Evolutionary conservation across 30 jellyfish, hydroid and myxozoan genomes (phyloP), one percentile per base, ranked within the genome.

Genomic region (Pelagia noctiluca): DNA sequence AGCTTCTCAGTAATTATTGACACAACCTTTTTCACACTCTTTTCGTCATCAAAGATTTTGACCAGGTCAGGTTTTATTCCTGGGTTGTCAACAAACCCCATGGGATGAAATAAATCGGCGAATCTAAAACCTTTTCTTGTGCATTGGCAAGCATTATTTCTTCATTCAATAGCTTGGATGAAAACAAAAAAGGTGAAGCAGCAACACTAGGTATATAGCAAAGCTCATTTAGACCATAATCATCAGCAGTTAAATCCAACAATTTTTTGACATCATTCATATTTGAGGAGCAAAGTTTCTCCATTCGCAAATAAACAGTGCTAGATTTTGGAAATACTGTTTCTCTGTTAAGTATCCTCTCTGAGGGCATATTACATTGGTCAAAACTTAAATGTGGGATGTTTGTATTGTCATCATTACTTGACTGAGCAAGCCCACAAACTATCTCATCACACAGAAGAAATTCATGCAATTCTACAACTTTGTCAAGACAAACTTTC

Each of bases 391-490:
- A 32, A 1, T 57, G 79, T 33, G 29, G 50, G 21, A 66, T 52
- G 21, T 52, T 52, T 52, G 30, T 52, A 19, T 52, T 52, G 26
- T 52, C 68, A 8, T 52, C 21, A 26, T 1, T 3, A 66, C 52
- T 66, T 8, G 70, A 37, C 84, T 71, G 65, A 29, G 84, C 84
- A 48, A 46, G 71, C 35, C 84, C 84, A 42, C 32, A 33, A 0
- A 71, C 84, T 38, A 71, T 71, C 32, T 71, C 84, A 37, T 71
- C 84, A 47, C 84, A 71, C 34, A 26, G n/a, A 2, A 71, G 57
- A 25, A 26, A 71, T 23, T 50, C 66, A 35, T 37, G 71, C 21
- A 71, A 36, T 71, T 71, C 84, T 19, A 71, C 48, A 71, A 25
- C 70, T 47, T 71, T 37, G 30, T 37, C 54, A 50, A 71, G 24